Evolutionary conservation across 2,797 vertebrate species (phyloP), one percentile per base, ranked within the genome.

Genomic region (Oreortyx pictus): DNA sequence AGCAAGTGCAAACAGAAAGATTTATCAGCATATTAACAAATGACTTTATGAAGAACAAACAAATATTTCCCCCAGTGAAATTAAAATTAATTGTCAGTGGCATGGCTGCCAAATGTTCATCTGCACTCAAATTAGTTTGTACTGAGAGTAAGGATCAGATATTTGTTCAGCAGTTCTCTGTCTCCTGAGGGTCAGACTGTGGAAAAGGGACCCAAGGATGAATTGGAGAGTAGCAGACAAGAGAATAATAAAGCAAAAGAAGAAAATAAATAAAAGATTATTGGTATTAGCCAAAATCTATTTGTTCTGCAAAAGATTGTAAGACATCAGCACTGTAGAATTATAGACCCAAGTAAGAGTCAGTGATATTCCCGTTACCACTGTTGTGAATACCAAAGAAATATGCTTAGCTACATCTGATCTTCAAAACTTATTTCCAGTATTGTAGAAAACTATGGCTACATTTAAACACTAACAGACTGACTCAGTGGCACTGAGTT

Each of bases 21-120:
- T 82, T 72, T 82, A 81, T 71, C 84, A 80, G 78, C 74, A 81
- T n/a, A 6, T 57, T 74, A 73, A 54, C 24, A 73, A 80, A 66
- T 33, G 33, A 27, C 61, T 86, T 92, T 12, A 81, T 71, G 78
- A 91, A 86, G 47, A 88, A 77, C 39, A 88, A 90, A 78, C 59
- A 90, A 61, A 44, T 80, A 73, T 68, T 90, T 86, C 84, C 64
- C 61, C 68, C 61, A 61, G 70, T 46, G 64, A 92, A 82, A 88
- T 83, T n/a, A 85, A 85, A 88, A 85, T 56, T 67, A 74, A 68
- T 14, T 77, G 60, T 80, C 72, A 60, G 46, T 66, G 43, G 11
- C 44, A 39, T 6, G 33, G 47, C 67, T 84, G 71, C 61, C 85
- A 89, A 77, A 61, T 41, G 35, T 59, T 66, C 66, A 52, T 37